Base-by-base conservation (phyloP, 2,113 vertebrate genomes). In the Pygoscelis antarcticus region DNA sequence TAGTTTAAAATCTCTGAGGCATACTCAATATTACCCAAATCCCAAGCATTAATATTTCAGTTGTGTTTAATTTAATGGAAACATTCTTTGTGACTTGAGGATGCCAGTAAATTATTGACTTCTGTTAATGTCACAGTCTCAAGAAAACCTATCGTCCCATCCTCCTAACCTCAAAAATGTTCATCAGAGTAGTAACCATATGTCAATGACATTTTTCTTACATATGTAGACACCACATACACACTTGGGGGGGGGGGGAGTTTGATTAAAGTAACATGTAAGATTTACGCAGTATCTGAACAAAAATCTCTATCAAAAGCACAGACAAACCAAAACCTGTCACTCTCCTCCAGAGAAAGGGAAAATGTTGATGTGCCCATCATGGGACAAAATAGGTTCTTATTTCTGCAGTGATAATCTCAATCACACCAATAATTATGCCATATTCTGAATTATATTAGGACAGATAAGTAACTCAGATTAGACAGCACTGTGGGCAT, bases 1-100 rank as follows among this genome's bases (percentile, higher is more conserved):
- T 70, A 30, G 11, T 65, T 90, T 66, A 62, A 89, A 83, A 66
- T 87, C 40, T 69, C 80, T 77, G 72, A 84, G 72, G 72, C 27
- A 81, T 47, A 70, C 13, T 74, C 68, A 55, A 1, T 60, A 71
- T 58, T 70, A 90, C 25, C 19, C 71, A 93, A 92, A 93, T 83
- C 54, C 49, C 79, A 89, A 86, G 42, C 36, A 87, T 32, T 78
- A 89, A 66, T 91, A 91, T 87, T 96, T 70, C 55, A 83, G 44
- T 58, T 86, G 14, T 90, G 61, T 83, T 90, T 90, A 57, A 88
- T 89, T 95, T 93, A 92, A 77, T 60, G 66, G 49, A 79, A 90
- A 88, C 71, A 75, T 64, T 92, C 25, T 49, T 78, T 21, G 16
- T 75, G 64, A 66, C 46, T 58, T 58, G 54, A 93, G 30, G 38